These are phyloP conservation scores for Oreohelix idahoensis DNA, from an alignment of 1,140 invertebrate genomes.

Conservation along the genomic window DNA sequence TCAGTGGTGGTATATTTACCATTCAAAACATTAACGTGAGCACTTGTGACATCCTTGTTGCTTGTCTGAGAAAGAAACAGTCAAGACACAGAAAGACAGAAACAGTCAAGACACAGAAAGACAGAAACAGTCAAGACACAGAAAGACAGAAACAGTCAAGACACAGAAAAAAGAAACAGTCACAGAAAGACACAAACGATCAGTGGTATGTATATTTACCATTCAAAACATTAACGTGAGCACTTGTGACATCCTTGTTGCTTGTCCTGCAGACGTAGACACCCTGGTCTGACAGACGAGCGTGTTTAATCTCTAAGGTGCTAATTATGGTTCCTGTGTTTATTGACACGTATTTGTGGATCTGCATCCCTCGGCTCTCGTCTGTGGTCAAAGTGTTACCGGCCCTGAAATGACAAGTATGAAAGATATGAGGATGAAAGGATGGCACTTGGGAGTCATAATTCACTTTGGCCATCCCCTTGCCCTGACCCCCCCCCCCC, in stretches of 20 bases:
- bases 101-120: no score
- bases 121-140: slow-evolving; percentile 59
- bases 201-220: no score
- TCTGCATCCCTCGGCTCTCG: slow-evolving; percentile 44
- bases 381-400: slow-evolving; percentile 49
- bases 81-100: no score
- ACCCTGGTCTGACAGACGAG: slow-evolving; percentile 49
- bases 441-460: no score
- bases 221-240: slow-evolving; percentile 56
- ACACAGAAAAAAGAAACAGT: no score
- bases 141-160: no score
- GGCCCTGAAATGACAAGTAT: slow-evolving; percentile 40
- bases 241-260: slow-evolving; percentile 53
- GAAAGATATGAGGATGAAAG: no score
- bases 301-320: slow-evolving; percentile 53
- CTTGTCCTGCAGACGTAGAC: slow-evolving; percentile 58
- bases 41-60: slow-evolving; percentile 53
- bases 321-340: slow-evolving; percentile 52
- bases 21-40: slow-evolving; percentile 56
- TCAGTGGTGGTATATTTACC: no score
- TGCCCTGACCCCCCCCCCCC: background rate
- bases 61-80: no score
- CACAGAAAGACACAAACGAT: no score
- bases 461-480: no score
- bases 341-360: slow-evolving; percentile 51